These are phyloP conservation scores for Panthera tigris DNA, from an alignment of 2,113 vertebrate species.

Conservation along the genomic window DNA sequence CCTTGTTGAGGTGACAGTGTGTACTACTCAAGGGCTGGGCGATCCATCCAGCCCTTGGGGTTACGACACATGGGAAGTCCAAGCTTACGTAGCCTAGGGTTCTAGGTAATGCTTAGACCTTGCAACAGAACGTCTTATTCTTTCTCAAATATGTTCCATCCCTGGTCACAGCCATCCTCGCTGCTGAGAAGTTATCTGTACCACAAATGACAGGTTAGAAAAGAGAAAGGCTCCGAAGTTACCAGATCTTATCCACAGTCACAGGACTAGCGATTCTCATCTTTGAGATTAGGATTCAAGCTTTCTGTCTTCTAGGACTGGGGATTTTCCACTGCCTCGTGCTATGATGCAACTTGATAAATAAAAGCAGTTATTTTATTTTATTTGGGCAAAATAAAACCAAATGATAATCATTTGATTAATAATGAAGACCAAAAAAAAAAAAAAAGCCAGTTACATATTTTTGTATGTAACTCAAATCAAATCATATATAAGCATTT, in stretches of 20 bases:
- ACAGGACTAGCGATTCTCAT: too few species aligned
- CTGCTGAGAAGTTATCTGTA: neutral
- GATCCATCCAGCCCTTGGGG: neutral
- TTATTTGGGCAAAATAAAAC: slow-evolving; percentile 71
- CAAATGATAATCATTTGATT: slow-evolving; percentile 72
- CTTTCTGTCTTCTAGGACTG: neutral
- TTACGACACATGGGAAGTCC: accelerated
- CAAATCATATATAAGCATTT: slow-evolving; percentile 76
- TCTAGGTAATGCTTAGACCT: neutral
- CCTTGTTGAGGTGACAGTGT: too few species aligned
- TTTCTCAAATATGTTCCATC: neutral
- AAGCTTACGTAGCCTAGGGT: neutral
- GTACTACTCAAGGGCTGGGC: accelerated
- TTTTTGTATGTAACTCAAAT: slow-evolving; percentile 77
- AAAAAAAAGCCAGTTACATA: slow-evolving; percentile 63
- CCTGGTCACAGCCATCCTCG: neutral
- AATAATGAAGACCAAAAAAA: slow-evolving; percentile 58
- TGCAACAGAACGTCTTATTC: neutral
- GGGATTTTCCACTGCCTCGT: neutral
- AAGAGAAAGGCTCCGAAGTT: neutral
- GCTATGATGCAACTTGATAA: slow-evolving; percentile 6
- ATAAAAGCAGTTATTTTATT: slow-evolving; percentile 67
- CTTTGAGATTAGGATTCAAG: neutral
- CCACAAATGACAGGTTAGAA: neutral
- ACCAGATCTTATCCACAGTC: neutral